A percentile compares a stretch with the other conserved stretches of the same genome.
Conservation (phyloP, 1,140 invertebrate species). For the Nomia melanderi region DNA sequence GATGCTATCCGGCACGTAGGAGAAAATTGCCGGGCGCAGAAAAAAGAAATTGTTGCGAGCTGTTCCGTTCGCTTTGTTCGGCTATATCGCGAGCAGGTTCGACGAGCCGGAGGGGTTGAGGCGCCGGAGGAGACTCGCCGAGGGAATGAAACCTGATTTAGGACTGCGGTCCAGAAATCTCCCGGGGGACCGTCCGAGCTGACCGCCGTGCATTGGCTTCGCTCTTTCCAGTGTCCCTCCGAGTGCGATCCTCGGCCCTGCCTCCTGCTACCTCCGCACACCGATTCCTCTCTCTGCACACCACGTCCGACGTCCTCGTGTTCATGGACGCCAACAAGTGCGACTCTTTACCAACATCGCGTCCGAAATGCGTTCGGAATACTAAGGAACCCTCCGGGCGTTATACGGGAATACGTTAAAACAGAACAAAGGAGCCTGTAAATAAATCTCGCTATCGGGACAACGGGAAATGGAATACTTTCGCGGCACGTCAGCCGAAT, state of each 20-base stretch:
- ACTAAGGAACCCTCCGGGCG: slow-evolving; percentile 66
- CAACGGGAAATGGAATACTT: neutral
- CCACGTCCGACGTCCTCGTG: slow-evolving; percentile 69
- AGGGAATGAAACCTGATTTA: slow-evolving; percentile 80
- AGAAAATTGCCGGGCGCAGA: slow-evolving; percentile 56
- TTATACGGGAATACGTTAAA: slow-evolving; percentile 30
- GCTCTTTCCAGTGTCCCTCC: slow-evolving; percentile 74
- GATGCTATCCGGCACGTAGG: slow-evolving; percentile 54
- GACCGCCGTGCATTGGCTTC: slow-evolving; percentile 76
- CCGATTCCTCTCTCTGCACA: slow-evolving; percentile 61
- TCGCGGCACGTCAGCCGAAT: neutral
- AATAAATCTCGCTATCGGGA: slow-evolving; percentile 7
- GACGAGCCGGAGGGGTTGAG: slow-evolving; percentile 60
- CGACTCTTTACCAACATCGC: slow-evolving; percentile 79
- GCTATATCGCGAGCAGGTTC: slow-evolving; percentile 53
- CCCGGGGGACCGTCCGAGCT: slow-evolving; percentile 74
- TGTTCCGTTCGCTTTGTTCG: slow-evolving; percentile 55
- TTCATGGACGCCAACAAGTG: slow-evolving; percentile 78
- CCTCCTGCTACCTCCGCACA: slow-evolving; percentile 54
- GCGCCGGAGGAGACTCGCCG: slow-evolving; percentile 69
- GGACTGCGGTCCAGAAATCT: slow-evolving; percentile 78
- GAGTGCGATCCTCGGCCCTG: slow-evolving; percentile 71
- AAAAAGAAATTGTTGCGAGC: slow-evolving; percentile 54
- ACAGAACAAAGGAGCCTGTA: neutral
- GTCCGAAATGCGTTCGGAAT: slow-evolving; percentile 73